Evolutionary conservation across 2,888 invertebrate species (phyloP), one percentile per base, ranked within the genome.

Genomic region (Chaitophorus viminalis): DNA sequence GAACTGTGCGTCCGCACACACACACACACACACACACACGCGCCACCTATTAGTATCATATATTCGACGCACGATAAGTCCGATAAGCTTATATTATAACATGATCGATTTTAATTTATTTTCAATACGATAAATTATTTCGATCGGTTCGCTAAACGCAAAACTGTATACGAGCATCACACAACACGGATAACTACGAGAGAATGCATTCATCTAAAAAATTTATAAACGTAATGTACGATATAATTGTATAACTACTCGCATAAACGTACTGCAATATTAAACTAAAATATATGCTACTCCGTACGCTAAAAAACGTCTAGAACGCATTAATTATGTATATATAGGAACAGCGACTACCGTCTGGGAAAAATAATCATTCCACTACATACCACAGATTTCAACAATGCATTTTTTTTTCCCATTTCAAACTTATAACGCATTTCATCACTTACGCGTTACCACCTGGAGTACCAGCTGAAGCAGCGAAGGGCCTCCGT

Each of bases 401-500:
- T 8, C 11, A 46, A 8, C 8, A 9, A 46, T 46, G 46, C 46
- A 46, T 46, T 46, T 46, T 46, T 11, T 46, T 46, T 18, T 72
- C 72, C 46, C 46, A 25, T 70, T 8, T 52, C 4, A 52, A 29
- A 68, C 52, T 21, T 25, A n/a, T n/a, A 39, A 74, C 6, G 74
- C 74, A 74, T 33, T 46, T 54, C 36, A 6, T 31, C 74, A 87
- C 87, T 87, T 87, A 87, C 87, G 78, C 74, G 60, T 87, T 74
- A 14, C 46, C 46, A 31, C 60, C 31, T 65, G n/a, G n/a, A n/a
- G 60, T 79, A 79, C 87, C 87, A n/a, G 86, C 79, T n/a, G 87
- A 68, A 87, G 87, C 79, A n/a, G 81, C 74, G 74, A 46, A 81
- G 46, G 87, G 81, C 72, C 84, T 85, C 77, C 33, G 39, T 65